Evolutionary conservation across 2,797 vertebrate species (phyloP).

Genomic region (Eidolon dupreanum): DNA sequence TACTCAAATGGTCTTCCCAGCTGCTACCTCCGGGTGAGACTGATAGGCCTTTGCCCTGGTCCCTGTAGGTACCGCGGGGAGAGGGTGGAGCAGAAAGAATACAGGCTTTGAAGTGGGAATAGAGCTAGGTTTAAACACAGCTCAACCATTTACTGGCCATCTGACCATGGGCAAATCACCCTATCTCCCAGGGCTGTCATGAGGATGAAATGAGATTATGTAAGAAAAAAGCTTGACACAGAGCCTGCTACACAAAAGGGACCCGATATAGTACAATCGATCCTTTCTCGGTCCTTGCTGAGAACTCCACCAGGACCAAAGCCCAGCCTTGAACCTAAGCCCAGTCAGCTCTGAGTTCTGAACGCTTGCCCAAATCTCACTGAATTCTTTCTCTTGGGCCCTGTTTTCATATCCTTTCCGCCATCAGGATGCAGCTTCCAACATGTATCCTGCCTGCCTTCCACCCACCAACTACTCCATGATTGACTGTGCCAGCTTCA

Average conservation of each 20-base stretch:
- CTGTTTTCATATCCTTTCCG: constrained; percentile 21
- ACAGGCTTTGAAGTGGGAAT: background rate
- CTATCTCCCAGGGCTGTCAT: background rate
- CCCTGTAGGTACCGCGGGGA: background rate
- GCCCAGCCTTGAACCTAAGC: background rate
- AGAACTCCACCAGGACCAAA: background rate
- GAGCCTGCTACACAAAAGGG: background rate
- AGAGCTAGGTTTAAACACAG: background rate
- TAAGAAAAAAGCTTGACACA: background rate
- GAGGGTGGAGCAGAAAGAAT: background rate
- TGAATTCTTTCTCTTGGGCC: background rate
- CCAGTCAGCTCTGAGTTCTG: background rate
- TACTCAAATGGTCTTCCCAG: background rate
- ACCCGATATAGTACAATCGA: background rate
- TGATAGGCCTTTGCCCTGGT: background rate
- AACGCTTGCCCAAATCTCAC: background rate
- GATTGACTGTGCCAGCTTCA: background rate
- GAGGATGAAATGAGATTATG: background rate
- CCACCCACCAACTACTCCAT: background rate
- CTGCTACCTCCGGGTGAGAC: background rate
- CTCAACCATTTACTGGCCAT: background rate
- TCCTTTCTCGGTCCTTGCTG: background rate
- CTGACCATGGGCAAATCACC: background rate
- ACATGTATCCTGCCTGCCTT: background rate
- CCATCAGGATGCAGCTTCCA: constrained; percentile 40